A percentile compares a stretch with the other conserved stretches of the same genome.
Evolutionary conservation across 2,888 invertebrate species (phyloP).

Genomic region (Lissocephala sabroskyi): DNA sequence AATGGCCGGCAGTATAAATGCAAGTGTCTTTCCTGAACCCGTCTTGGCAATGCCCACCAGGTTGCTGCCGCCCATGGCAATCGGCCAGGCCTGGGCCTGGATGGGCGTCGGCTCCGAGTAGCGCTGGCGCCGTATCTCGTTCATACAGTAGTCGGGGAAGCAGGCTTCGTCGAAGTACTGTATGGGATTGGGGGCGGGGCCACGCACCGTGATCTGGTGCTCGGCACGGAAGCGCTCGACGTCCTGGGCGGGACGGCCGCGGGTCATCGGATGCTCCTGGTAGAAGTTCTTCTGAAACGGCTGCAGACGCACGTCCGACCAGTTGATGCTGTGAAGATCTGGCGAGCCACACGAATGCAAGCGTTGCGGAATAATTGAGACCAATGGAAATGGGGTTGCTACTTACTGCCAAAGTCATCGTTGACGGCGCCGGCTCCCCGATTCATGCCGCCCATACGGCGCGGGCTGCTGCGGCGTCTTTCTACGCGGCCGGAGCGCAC

Average conservation of each 20-base stretch:
- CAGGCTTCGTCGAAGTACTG: conserved; percentile 85
- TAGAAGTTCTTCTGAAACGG: conserved; percentile 90
- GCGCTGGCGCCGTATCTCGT: conserved; percentile 77
- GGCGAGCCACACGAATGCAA: conserved; percentile 21
- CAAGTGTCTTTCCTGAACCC: conserved; percentile 86
- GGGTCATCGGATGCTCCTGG: conserved; percentile 79
- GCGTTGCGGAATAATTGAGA: too few relatives aligned
- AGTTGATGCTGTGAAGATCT: conserved; percentile 75
- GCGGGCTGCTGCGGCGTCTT: conserved; percentile 26
- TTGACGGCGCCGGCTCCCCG: conserved; percentile 67
- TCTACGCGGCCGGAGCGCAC: conserved; percentile 62
- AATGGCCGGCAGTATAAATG: conserved; percentile 86
- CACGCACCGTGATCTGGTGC: conserved; percentile 84
- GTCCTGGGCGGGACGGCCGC: conserved; percentile 78
- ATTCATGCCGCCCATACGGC: conserved; percentile 77
- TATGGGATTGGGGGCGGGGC: conserved; percentile 83
- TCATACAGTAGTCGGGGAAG: conserved; percentile 83
- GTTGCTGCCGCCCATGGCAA: conserved; percentile 86
- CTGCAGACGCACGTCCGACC: conserved; percentile 75
- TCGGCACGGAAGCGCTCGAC: conserved; percentile 79
- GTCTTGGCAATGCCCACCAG: conserved; percentile 90
- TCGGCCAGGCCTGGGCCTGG: conserved; percentile 90
- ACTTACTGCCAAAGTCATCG: conserved; percentile 70
- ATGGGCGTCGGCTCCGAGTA: conserved; percentile 86
- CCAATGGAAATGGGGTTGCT: background rate